Evolutionary conservation across 2,888 invertebrate species (phyloP), one percentile per base, ranked within the genome.

Genomic region (Tuberolachnus salignus): DNA sequence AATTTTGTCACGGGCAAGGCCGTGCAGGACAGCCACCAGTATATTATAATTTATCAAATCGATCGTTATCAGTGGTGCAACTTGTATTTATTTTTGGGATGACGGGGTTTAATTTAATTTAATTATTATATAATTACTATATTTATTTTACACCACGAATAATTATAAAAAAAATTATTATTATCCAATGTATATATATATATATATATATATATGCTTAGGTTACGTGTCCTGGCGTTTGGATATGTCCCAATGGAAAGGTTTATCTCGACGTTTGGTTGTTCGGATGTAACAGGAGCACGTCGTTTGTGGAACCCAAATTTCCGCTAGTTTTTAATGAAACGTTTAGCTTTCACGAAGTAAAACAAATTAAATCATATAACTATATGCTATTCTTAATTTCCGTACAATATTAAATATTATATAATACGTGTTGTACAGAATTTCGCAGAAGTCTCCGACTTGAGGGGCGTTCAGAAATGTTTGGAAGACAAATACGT

Each of bases 201-300:
- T n/a, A n/a, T n/a, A n/a, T n/a, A n/a, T n/a, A n/a, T n/a, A n/a
- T n/a, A n/a, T n/a, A n/a, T n/a, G n/a, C n/a, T n/a, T n/a, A 92
- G 92, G 89, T 94, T 44, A 90, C 92, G 80, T 94, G 94, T 85
- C 94, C 94, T n/a, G 94, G 94, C 49, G 93, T 94, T 16, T 94
- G 93, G 92, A 86, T 94, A 46, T 92, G 92, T 84, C 91, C 92
- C 81, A 91, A 91, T 85, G 93, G 94, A n/a, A 89, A 90, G 83
- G 88, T 92, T 11, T 91, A 91, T 10, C 86, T 94, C 42, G 90
- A 90, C 81, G 87, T 94, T 53, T 89, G 88, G 82, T 88, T 91
- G 72, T 87, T 94, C 64, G 91, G 91, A 59, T 90, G 90, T 49
- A 90, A 89, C 83, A 89, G 90, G 82, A 90, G 91, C 84, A 93